A percentile compares a stretch with the other conserved stretches of the same genome.
These are phyloP conservation scores for Amphipyra berbera DNA, from an alignment of 2,888 invertebrate genomes.

Conservation along the genomic window DNA sequence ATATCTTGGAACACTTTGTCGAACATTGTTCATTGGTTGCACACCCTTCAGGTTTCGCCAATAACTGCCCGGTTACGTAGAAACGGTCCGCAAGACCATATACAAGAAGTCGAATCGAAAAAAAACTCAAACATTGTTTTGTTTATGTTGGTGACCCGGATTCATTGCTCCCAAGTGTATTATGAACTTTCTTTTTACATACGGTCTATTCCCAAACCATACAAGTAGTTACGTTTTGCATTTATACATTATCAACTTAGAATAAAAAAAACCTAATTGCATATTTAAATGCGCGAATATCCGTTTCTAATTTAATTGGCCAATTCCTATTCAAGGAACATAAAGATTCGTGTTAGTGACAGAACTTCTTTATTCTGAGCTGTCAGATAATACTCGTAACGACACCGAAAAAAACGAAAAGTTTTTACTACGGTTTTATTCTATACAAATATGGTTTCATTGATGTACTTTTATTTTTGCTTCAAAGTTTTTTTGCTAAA, in stretches of 20 bases:
- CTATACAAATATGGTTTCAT: background rate
- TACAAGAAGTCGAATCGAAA: too few species aligned
- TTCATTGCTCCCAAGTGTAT: too few species aligned
- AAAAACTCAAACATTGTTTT: too few species aligned
- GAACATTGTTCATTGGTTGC: too few species aligned
- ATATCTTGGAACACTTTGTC: too few species aligned
- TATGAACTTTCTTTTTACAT: too few species aligned
- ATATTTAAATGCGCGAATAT: constrained; percentile 34
- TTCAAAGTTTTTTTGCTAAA: too few species aligned
- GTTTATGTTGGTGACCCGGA: too few species aligned
- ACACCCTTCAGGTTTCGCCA: too few species aligned
- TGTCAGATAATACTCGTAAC: background rate
- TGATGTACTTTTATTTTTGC: too few species aligned
- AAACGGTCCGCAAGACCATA: too few species aligned
- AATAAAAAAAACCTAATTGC: constrained; percentile 2
- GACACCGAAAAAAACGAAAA: background rate
- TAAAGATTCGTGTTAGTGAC: background rate
- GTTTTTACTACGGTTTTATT: background rate
- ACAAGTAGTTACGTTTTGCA: background rate
- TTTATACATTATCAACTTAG: constrained; percentile 1
- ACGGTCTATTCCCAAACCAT: background rate
- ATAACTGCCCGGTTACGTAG: too few species aligned
- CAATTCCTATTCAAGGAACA: constrained; percentile 42
- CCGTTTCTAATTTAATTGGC: constrained; percentile 40
- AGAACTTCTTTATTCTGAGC: background rate